A percentile compares a stretch with the other conserved stretches of the same genome.
These are phyloP conservation scores for Lepidocyrtinus sp. DNA, from an alignment of 2,888 invertebrate species.

Conservation along the genomic window DNA sequence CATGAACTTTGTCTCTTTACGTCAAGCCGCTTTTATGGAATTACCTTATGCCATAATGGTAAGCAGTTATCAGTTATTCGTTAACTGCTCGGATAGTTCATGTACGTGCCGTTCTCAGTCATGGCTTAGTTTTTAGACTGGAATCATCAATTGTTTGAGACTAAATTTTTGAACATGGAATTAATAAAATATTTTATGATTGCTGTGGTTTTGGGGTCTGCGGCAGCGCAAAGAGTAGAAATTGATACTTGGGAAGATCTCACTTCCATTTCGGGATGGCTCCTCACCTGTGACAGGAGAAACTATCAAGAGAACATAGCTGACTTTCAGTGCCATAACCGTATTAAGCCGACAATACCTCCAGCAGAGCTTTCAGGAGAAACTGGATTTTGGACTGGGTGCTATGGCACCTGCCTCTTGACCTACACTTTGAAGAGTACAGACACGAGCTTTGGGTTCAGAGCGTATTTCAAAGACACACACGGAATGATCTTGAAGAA, in stretches of 20 bases:
- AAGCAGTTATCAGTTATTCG: too few species aligned
- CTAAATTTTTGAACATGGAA: too few species aligned
- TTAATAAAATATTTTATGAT: background rate
- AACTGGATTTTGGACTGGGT: slow-evolving; percentile 33
- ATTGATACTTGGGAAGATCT: slow-evolving; percentile 8
- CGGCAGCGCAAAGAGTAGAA: background rate
- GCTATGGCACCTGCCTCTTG: background rate
- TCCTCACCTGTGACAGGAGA: slow-evolving; percentile 2
- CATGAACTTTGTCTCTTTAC: too few species aligned
- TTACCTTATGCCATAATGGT: too few species aligned
- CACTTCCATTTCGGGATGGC: background rate
- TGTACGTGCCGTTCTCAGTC: too few species aligned
- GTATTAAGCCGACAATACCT: background rate
- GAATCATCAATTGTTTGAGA: too few species aligned
- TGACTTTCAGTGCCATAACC: slow-evolving; percentile 3
- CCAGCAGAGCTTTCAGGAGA: slow-evolving; percentile 24
- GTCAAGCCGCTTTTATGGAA: too few species aligned
- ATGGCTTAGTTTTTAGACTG: too few species aligned
- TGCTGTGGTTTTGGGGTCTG: background rate
- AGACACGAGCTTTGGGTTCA: background rate
- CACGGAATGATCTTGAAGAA: background rate
- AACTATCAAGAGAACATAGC: slow-evolving; percentile 3
- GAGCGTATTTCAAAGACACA: background rate
- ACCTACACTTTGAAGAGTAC: slow-evolving; percentile 13
- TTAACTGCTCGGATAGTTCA: too few species aligned